These are phyloP conservation scores for Gonatopus flavifemur DNA, from an alignment of 1,140 invertebrate species.

Conservation along the genomic window DNA sequence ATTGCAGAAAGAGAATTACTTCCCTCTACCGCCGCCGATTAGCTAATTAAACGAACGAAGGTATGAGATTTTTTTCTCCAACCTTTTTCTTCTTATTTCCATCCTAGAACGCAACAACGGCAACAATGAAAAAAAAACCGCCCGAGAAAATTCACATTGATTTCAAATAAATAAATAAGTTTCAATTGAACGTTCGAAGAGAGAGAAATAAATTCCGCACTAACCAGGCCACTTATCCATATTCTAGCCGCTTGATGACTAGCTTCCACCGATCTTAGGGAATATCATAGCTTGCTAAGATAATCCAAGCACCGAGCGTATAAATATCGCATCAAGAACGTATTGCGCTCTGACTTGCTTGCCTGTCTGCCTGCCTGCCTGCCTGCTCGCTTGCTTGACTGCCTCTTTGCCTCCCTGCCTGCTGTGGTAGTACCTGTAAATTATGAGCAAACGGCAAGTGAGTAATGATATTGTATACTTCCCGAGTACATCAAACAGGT, in stretches of 20 bases:
- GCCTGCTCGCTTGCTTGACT: neutral
- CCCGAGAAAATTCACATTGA: too few species aligned
- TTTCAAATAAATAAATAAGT: too few species aligned
- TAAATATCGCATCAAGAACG: slow-evolving; percentile 2
- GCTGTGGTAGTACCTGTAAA: slow-evolving; percentile 18
- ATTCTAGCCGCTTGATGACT: too few species aligned
- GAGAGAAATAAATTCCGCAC: too few species aligned
- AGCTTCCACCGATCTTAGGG: too few species aligned
- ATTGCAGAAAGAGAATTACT: neutral
- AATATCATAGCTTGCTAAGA: too few species aligned
- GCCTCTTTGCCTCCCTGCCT: neutral
- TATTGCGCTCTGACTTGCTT: neutral
- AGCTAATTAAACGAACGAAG: neutral
- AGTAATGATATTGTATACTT: slow-evolving; percentile 13
- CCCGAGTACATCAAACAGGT: too few species aligned
- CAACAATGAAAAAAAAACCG: too few species aligned
- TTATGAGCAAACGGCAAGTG: slow-evolving; percentile 1
- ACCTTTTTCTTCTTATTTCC: neutral
- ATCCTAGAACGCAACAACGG: too few species aligned
- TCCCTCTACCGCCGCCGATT: neutral
- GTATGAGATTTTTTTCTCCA: neutral
- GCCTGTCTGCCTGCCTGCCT: neutral
- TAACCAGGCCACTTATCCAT: too few species aligned
- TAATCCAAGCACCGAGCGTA: neutral
- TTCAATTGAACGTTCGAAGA: too few species aligned